Evolutionary conservation across 1,140 invertebrate genomes (phyloP).

Genomic region (Tyrophagus putrescentiae): DNA sequence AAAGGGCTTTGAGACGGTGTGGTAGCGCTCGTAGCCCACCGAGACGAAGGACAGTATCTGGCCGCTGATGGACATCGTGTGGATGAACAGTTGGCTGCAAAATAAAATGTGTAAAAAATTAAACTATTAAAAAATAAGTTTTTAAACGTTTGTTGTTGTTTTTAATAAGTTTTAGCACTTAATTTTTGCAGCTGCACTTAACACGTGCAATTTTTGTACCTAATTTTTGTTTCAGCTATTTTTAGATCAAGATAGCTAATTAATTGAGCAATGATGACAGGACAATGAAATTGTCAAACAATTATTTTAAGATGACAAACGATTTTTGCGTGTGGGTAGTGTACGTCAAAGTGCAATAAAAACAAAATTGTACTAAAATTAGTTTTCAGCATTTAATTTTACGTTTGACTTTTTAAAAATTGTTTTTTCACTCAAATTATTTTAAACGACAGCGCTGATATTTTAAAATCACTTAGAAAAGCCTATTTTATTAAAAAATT

Average conservation of each 20-base stretch:
- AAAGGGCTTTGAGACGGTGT: constrained; percentile 15
- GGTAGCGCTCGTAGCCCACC: constrained; percentile 18
- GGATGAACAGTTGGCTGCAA: constrained; percentile 13
- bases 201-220: background rate
- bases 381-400: background rate
- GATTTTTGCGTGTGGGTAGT: background rate
- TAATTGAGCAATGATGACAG: too few relatives aligned
- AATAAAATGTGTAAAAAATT: too few relatives aligned
- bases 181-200: constrained; percentile 1
- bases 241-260: too few relatives aligned
- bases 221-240: too few relatives aligned
- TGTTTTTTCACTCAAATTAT: background rate
- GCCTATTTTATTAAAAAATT: background rate
- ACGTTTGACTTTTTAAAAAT: background rate
- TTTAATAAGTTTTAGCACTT: too few relatives aligned
- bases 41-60: constrained; percentile 14
- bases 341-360: background rate
- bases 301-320: too few relatives aligned
- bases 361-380: background rate
- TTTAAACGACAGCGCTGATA: background rate
- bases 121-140: too few relatives aligned
- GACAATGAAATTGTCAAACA: too few relatives aligned
- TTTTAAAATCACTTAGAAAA: background rate
- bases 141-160: too few relatives aligned
- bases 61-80: background rate